These are phyloP conservation scores for Trachops cirrhosus DNA, from an alignment of 2,797 vertebrate species.

Conservation along the genomic window DNA sequence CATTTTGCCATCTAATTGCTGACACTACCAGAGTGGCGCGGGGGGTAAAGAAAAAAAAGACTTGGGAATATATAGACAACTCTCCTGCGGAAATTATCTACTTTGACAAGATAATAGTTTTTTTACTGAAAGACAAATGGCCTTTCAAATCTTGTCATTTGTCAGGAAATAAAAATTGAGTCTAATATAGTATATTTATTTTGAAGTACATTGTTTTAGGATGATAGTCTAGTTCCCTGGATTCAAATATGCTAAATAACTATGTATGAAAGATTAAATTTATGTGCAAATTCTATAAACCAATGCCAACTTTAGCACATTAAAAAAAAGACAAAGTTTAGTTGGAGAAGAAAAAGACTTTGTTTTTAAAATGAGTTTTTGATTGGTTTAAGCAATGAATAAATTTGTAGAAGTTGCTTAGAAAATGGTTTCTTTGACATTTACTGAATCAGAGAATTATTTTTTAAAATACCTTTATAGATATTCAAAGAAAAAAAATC, in stretches of 20 bases:
- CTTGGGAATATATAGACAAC: slow-evolving; percentile 49
- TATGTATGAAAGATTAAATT: slow-evolving; percentile 42
- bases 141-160: slow-evolving; percentile 43
- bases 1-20: slow-evolving; percentile 41
- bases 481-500: not conserved
- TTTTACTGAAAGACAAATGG: slow-evolving; percentile 42
- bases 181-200: slow-evolving; percentile 52
- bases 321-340: slow-evolving; percentile 33
- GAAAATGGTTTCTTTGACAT: not conserved
- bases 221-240: slow-evolving; percentile 25
- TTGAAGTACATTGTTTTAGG: slow-evolving; percentile 59
- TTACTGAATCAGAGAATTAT: not conserved
- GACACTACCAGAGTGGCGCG: not conserved
- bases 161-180: slow-evolving; percentile 17
- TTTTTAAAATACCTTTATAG: not conserved
- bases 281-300: slow-evolving; percentile 34
- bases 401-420: slow-evolving; percentile 7
- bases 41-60: not conserved
- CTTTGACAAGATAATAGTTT: slow-evolving; percentile 57
- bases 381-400: not conserved
- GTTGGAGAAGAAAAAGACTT: not conserved
- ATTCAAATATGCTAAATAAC: slow-evolving; percentile 56
- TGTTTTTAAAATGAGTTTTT: slow-evolving; percentile 31
- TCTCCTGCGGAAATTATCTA: not conserved
- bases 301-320: slow-evolving; percentile 32